Evolutionary conservation across 2,888 invertebrate species (phyloP).

Genomic region (Drosophila silvestris): DNA sequence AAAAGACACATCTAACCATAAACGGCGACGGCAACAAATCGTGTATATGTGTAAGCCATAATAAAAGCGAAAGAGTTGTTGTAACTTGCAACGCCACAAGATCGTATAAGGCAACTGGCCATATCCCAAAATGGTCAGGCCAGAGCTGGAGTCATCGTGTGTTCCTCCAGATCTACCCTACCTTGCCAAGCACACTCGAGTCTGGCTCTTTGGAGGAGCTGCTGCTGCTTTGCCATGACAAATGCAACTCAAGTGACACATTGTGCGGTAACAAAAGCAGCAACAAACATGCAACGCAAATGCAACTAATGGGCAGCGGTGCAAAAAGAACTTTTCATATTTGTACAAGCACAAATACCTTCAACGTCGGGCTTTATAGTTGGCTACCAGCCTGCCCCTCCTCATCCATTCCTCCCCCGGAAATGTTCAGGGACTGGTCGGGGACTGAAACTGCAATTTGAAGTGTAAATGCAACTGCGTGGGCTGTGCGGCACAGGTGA

Average conservation of each 20-base stretch:
- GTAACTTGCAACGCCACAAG: slow-evolving; percentile 28
- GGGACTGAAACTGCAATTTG: slow-evolving; percentile 23
- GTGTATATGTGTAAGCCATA: slow-evolving; percentile 29
- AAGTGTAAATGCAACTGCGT: slow-evolving; percentile 50
- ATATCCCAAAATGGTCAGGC: slow-evolving; percentile 72
- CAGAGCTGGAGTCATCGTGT: slow-evolving; percentile 22
- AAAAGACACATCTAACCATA: slow-evolving; percentile 65
- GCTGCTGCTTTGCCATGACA: slow-evolving; percentile 60
- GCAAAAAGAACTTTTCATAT: slow-evolving; percentile 55
- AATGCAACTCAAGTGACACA: slow-evolving; percentile 81
- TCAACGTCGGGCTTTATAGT: slow-evolving; percentile 55
- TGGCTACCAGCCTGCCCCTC: slow-evolving; percentile 28
- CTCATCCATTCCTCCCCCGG: slow-evolving; percentile 28
- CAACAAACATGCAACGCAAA: slow-evolving; percentile 55
- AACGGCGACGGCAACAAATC: slow-evolving; percentile 63
- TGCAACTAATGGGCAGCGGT: slow-evolving; percentile 62
- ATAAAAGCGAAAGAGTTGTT: slow-evolving; percentile 70
- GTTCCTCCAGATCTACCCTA: slow-evolving; percentile 23
- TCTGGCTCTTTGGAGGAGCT: slow-evolving; percentile 58
- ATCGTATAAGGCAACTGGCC: slow-evolving; percentile 72
- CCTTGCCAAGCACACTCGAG: slow-evolving; percentile 27
- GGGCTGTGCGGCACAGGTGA: slow-evolving; percentile 70
- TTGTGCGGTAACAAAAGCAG: slow-evolving; percentile 66
- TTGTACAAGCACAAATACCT: slow-evolving; percentile 63
- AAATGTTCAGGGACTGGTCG: slow-evolving; percentile 63